A percentile compares a stretch with the other conserved stretches of the same genome.
Conservation (phyloP, 1,140 invertebrate genomes). For the Lutraria rhynchaena region DNA sequence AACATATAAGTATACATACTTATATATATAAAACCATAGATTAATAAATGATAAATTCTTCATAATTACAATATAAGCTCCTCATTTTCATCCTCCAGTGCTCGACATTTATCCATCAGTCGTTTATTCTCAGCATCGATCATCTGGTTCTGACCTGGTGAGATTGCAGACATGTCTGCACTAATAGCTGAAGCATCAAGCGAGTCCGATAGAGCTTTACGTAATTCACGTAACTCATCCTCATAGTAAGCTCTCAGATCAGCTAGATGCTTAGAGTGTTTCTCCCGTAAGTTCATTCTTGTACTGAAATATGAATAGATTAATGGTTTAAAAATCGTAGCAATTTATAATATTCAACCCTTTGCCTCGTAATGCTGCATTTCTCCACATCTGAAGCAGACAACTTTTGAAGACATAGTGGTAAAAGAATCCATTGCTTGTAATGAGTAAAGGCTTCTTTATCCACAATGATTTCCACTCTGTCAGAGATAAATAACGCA, state of each 20-base stretch:
- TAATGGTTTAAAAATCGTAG: too few relatives aligned
- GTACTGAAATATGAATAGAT: slow-evolving; percentile 49
- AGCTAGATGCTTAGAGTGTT: slow-evolving; percentile 72
- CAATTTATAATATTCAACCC: too few relatives aligned
- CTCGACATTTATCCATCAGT: slow-evolving; percentile 58
- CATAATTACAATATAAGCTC: slow-evolving; percentile 62
- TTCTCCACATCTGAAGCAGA: too few relatives aligned
- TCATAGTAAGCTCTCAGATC: slow-evolving; percentile 74
- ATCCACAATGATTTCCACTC: too few relatives aligned
- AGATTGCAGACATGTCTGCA: not conserved
- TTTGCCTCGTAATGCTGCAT: too few relatives aligned
- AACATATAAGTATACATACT: too few relatives aligned
- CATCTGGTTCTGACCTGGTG: slow-evolving; percentile 22
- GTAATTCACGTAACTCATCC: slow-evolving; percentile 68
- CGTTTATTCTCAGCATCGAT: slow-evolving; percentile 68
- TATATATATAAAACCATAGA: too few relatives aligned
- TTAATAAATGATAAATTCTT: too few relatives aligned
- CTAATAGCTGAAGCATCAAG: slow-evolving; percentile 28
- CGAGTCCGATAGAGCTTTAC: slow-evolving; percentile 57
- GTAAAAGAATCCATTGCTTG: too few relatives aligned
- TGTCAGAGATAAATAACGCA: too few relatives aligned
- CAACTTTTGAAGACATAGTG: too few relatives aligned
- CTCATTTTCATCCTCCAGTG: slow-evolving; percentile 63
- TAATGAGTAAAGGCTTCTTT: too few relatives aligned
- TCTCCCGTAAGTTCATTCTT: slow-evolving; percentile 69